A percentile compares a stretch with the other conserved stretches of the same genome.
These are phyloP conservation scores for Stegana nigrithorax DNA, from an alignment of 2,888 invertebrate genomes.

Conservation along the genomic window DNA sequence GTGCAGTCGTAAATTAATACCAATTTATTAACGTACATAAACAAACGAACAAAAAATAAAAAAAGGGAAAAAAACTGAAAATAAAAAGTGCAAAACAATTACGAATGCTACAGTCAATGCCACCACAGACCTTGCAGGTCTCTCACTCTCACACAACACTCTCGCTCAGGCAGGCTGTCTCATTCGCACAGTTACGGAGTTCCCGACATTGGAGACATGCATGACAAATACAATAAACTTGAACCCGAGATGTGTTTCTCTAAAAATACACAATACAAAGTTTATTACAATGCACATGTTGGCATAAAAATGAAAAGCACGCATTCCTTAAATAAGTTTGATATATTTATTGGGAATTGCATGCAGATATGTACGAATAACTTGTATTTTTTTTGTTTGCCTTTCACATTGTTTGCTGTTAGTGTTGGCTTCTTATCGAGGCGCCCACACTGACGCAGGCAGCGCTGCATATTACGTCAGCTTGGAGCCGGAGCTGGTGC, in stretches of 20 bases:
- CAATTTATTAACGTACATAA: no score
- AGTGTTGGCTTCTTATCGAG: background rate
- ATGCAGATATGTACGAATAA: background rate
- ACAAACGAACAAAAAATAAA: background rate
- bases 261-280: background rate
- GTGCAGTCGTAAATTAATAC: no score
- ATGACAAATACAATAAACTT: slow-evolving; percentile 8
- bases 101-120: no score
- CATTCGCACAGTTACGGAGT: no score
- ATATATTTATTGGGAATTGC: background rate
- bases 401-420: background rate
- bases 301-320: no score
- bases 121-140: no score
- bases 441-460: no score
- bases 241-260: slow-evolving; percentile 7
- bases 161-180: no score
- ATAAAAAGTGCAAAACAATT: no score
- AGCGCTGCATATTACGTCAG: background rate
- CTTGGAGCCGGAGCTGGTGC: background rate
- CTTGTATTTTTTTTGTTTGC: no score
- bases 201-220: background rate
- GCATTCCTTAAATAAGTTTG: no score
- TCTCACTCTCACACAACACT: background rate
- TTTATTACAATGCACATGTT: no score
- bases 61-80: background rate